phyloP scores from a whole-genome alignment of 64 coral and sea anemone genomes.

The Platygyra sinensis region DNA sequence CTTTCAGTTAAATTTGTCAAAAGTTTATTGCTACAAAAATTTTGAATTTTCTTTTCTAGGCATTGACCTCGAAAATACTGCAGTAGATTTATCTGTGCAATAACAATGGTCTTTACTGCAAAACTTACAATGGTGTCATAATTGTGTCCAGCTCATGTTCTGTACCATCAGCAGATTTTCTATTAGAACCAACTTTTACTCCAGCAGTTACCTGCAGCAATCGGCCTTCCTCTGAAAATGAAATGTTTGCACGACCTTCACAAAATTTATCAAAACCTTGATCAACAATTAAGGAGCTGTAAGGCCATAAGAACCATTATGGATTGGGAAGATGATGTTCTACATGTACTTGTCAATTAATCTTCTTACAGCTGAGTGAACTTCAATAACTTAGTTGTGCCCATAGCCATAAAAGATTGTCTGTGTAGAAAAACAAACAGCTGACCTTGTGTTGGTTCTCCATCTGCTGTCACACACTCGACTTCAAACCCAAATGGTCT shows the following conservation, averaged over 20 bases:
- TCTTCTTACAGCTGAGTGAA: too few relatives aligned
- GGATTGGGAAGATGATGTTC: too few relatives aligned
- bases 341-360: too few relatives aligned
- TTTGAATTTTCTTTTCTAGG: too few relatives aligned
- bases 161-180: slow-evolving; percentile 41
- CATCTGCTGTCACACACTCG: slow-evolving; percentile 75
- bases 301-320: background rate
- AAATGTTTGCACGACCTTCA: background rate
- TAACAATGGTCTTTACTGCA: background rate
- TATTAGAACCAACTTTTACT: slow-evolving; percentile 42
- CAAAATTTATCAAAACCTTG: background rate
- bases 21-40: too few relatives aligned
- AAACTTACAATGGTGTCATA: slow-evolving; percentile 88
- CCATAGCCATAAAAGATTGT: too few relatives aligned
- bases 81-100: too few relatives aligned
- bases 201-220: slow-evolving; percentile 86
- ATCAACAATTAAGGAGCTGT: background rate
- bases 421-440: too few relatives aligned
- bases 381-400: too few relatives aligned
- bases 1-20: too few relatives aligned
- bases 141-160: slow-evolving; percentile 39
- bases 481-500: slow-evolving; percentile 92
- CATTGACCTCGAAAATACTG: too few relatives aligned
- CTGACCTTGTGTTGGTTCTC: slow-evolving; percentile 69
- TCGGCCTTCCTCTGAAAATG: slow-evolving; percentile 81